Percentiles rank a stretch among this genome's conserved stretches.
Evolutionary conservation across 2,113 vertebrate genomes (phyloP).

Genomic region (Symphodus melops): DNA sequence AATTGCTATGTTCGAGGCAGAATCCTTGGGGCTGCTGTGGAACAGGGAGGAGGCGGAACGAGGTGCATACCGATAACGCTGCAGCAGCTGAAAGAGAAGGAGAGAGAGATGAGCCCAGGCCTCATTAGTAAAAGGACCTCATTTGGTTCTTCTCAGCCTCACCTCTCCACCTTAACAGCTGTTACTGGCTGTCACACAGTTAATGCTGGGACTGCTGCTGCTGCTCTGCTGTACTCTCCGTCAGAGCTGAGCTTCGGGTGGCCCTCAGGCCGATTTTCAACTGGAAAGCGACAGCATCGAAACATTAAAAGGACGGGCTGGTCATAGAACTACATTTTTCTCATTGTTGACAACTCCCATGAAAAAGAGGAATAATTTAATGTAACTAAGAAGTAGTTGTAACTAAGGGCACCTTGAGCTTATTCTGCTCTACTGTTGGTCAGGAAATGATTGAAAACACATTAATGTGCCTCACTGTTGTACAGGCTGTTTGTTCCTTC

Average conservation of each 20-base stretch:
- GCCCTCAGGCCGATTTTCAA: conserved; percentile 36
- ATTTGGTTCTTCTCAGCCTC: conserved; percentile 66
- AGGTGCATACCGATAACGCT: conserved; percentile 73
- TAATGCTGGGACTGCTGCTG: conserved; percentile 20
- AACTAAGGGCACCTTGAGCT: background rate
- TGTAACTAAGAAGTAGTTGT: background rate
- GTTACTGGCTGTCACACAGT: conserved; percentile 57
- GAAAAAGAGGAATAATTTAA: background rate
- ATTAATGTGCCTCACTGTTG: background rate
- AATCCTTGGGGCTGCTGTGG: conserved; percentile 64
- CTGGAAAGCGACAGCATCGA: background rate
- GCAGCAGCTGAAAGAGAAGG: conserved; percentile 61
- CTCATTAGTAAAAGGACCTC: conserved; percentile 76
- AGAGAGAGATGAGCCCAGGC: conserved; percentile 24
- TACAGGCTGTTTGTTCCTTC: background rate
- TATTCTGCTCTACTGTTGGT: background rate
- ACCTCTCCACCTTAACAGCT: conserved; percentile 76
- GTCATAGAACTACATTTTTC: background rate
- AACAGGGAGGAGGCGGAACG: conserved; percentile 67
- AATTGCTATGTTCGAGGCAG: conserved; percentile 69
- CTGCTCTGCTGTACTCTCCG: conserved; percentile 17
- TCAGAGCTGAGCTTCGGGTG: conserved; percentile 21
- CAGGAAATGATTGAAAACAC: background rate
- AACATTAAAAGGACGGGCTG: conserved; percentile 9
- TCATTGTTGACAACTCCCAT: conserved; percentile 11